Evolutionary conservation across 2,888 invertebrate genomes (phyloP).

Genomic region (Torymus auratus): DNA sequence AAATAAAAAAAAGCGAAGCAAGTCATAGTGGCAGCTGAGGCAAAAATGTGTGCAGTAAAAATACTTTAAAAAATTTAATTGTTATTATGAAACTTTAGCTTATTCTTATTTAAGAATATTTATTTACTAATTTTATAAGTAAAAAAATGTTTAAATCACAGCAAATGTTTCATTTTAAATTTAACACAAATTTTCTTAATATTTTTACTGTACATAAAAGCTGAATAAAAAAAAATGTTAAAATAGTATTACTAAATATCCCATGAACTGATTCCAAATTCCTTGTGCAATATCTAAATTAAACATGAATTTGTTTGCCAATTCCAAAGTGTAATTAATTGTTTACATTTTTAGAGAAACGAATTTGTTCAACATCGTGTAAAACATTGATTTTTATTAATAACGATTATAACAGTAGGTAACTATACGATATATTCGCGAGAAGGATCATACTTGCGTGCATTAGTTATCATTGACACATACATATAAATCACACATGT

Average conservation of each 20-base stretch:
- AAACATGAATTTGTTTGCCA: not conserved
- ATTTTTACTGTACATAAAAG: constrained; percentile 25
- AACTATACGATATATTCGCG: constrained; percentile 30
- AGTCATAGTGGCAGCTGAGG: constrained; percentile 7
- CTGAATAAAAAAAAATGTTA: constrained; percentile 6
- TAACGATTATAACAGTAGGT: constrained; percentile 3
- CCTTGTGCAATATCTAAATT: constrained; percentile 23
- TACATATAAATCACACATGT: constrained; percentile 47
- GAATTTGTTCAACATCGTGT: constrained; percentile 10
- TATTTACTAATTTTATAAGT: not conserved
- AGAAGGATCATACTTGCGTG: constrained; percentile 50
- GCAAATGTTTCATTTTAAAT: not conserved
- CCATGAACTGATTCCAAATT: constrained; percentile 6
- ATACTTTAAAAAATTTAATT: not conserved
- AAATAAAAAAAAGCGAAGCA: constrained; percentile 7
- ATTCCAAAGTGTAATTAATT: not conserved
- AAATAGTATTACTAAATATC: not conserved
- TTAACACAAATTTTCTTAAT: not conserved
- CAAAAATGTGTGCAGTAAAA: constrained; percentile 5
- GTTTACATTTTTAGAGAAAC: constrained; percentile 24
- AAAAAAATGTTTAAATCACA: not conserved
- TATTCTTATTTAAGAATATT: constrained; percentile 14
- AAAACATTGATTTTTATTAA: constrained; percentile 36
- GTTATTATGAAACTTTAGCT: not conserved
- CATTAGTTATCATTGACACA: constrained; percentile 52